Evolutionary conservation across 2,888 invertebrate species (phyloP).

Genomic region (Dasysyrphus albostriatus): DNA sequence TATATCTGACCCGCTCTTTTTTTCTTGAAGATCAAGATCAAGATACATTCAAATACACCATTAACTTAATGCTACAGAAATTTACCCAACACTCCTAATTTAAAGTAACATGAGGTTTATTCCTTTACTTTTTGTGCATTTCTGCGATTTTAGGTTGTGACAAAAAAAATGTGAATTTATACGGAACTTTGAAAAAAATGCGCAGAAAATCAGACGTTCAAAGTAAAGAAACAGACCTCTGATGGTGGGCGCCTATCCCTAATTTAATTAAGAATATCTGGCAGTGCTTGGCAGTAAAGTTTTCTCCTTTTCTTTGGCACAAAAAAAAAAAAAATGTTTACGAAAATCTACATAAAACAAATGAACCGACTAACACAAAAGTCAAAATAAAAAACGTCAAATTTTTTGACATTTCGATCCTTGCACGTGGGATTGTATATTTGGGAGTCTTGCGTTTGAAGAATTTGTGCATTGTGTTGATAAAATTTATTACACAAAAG

Average conservation of each 20-base stretch:
- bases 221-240: too few relatives aligned
- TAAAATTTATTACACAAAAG: not conserved
- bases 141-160: too few relatives aligned
- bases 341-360: conserved; percentile 23
- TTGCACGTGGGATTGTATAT: conserved; percentile 56
- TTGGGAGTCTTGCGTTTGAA: not conserved
- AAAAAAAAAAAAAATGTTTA: conserved; percentile 40
- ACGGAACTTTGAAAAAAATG: too few relatives aligned
- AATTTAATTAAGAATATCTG: not conserved
- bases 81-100: too few relatives aligned
- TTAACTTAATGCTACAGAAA: too few relatives aligned
- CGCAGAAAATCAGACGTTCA: too few relatives aligned
- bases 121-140: too few relatives aligned
- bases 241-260: not conserved
- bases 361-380: conserved; percentile 15
- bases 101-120: too few relatives aligned
- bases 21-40: too few relatives aligned
- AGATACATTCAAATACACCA: too few relatives aligned
- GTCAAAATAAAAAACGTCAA: conserved; percentile 44
- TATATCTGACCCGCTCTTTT: too few relatives aligned
- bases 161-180: too few relatives aligned
- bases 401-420: conserved; percentile 36
- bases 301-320: not conserved
- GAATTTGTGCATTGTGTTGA: conserved; percentile 20
- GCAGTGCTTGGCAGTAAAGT: not conserved